Evolutionary conservation across 2,888 invertebrate genomes (phyloP), one percentile per base, ranked within the genome.

Genomic region (Cartodere bifasciata): DNA sequence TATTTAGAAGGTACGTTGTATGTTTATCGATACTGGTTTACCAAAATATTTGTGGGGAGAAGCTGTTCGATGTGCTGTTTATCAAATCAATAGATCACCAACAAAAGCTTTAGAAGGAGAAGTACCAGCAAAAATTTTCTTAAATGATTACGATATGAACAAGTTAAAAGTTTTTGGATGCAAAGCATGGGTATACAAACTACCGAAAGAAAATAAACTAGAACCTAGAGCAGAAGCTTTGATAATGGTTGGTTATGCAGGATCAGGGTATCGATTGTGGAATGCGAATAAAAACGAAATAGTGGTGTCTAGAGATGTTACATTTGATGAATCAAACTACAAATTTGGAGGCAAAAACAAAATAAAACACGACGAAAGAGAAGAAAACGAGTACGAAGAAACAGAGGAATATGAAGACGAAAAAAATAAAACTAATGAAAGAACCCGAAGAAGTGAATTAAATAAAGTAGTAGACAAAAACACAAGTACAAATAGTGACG

Each of bases 161-260:
- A 41, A 40, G 31, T 29, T 43, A 21, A 35, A 34, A 36, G 30
- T 44, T 29, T 48, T 45, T 37, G 42, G 43, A 32, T 36, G 39
- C 28, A 32, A 30, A 36, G 40, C 42, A 23, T 46, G 43, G 39
- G 27, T 31, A 22, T 33, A 32, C 9, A 33, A 34, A 15, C 23
- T 46, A 30, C 42, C 41, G 16, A 42, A 26, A 39, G 12, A 30
- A 28, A 35, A 28, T 32, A 46, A 46, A 37, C 24, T 49, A 26
- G 40, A 44, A 28, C 36, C 26, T 27, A 28, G 37, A 21, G 42
- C 46, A 13, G 23, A 39, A 39, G 10, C 16, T 16, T 29, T 28
- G 10, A 39, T 40, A 26, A 40, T 45, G 43, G 36, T 47, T 11
- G 46, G 46, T 20, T 49, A 46, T 30, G 31, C 16, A 29, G 31